phyloP scores from a whole-genome alignment of 2,113 vertebrate species.

The Scolopax mira region DNA sequence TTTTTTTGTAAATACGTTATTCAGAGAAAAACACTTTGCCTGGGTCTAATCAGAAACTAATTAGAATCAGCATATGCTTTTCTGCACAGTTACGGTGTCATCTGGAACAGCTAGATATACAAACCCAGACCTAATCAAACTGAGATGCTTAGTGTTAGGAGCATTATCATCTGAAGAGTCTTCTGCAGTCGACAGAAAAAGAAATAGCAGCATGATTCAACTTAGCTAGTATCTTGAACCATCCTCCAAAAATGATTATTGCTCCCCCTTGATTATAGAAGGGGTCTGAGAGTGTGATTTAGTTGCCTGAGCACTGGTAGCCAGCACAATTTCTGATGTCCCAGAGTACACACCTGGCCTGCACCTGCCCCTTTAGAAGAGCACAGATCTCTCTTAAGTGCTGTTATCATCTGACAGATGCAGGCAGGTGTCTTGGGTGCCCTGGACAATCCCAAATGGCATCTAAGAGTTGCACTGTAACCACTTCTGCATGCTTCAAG shows the following conservation, averaged over 20 bases:
- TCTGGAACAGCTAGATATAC: conserved; percentile 15
- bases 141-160: neutral
- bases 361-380: neutral
- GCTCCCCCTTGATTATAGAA: neutral
- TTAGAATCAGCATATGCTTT: conserved; percentile 60
- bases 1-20: conserved; percentile 26
- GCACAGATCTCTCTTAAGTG: neutral
- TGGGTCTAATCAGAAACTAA: conserved; percentile 61
- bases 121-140: conserved; percentile 55
- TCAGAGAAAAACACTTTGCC: conserved; percentile 54
- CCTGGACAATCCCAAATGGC: neutral
- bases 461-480: neutral
- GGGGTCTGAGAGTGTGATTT: neutral
- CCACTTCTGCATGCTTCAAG: neutral
- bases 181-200: conserved; percentile 30
- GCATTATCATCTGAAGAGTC: conserved; percentile 56
- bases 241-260: neutral
- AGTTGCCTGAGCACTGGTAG: neutral
- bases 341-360: neutral
- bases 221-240: neutral
- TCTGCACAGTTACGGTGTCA: conserved; percentile 11
- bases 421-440: neutral
- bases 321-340: neutral
- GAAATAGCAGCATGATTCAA: conserved; percentile 19
- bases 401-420: neutral